Percentiles rank a stretch among this genome's conserved stretches.
These are phyloP conservation scores for Clistopyga incitator DNA, from an alignment of 2,888 invertebrate genomes.

Conservation along the genomic window DNA sequence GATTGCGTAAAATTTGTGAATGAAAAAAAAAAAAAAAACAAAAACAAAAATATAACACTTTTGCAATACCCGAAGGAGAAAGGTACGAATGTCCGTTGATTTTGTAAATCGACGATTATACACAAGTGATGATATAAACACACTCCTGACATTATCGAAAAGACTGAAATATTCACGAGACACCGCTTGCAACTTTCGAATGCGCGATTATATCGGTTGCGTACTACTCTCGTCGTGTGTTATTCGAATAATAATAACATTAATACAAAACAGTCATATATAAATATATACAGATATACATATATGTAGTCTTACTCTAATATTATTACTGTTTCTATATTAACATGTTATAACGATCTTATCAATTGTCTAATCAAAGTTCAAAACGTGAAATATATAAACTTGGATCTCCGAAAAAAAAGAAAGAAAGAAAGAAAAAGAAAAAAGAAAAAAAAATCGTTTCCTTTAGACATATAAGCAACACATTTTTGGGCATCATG, in stretches of 20 bases:
- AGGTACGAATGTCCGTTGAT: constrained; percentile 10
- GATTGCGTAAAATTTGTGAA: constrained; percentile 18
- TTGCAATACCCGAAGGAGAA: background rate
- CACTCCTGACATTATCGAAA: constrained; percentile 64
- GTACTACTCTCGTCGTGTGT: constrained; percentile 74
- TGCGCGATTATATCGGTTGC: constrained; percentile 73
- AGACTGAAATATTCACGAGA: constrained; percentile 74
- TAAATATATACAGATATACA: constrained; percentile 61
- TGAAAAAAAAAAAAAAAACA: no score
- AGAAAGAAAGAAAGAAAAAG: constrained; percentile 30
- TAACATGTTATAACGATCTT: constrained; percentile 78
- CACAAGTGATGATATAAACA: constrained; percentile 36
- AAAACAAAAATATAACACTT: no score
- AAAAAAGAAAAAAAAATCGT: constrained; percentile 41
- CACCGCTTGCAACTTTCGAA: constrained; percentile 77
- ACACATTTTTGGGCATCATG: background rate
- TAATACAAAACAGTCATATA: constrained; percentile 60
- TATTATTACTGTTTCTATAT: constrained; percentile 80
- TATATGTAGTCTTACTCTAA: constrained; percentile 77
- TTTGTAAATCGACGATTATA: constrained; percentile 42
- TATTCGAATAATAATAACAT: constrained; percentile 72
- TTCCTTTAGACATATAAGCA: constrained; percentile 6
- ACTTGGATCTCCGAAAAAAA: constrained; percentile 76
- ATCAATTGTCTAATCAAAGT: constrained; percentile 80
- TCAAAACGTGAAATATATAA: constrained; percentile 76